Conservation (phyloP, 2,797 vertebrate species). For the Galagoides demidoff region DNA sequence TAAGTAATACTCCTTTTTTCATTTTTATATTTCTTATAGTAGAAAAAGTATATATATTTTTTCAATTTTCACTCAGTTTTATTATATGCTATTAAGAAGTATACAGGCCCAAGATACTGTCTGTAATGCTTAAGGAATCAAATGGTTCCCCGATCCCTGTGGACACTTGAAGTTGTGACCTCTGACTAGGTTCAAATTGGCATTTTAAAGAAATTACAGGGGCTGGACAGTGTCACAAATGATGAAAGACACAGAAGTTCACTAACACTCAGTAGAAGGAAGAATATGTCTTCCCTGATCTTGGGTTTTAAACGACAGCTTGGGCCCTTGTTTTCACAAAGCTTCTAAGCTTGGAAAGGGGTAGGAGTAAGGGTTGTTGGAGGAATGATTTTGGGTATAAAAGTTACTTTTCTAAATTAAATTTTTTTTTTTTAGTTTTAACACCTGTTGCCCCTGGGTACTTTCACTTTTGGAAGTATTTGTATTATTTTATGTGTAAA, state of each 20-base stretch:
- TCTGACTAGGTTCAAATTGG: background rate
- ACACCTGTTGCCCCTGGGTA: background rate
- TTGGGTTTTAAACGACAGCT: background rate
- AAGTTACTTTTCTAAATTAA: background rate
- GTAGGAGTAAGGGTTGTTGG: accelerated
- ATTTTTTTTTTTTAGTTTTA: background rate
- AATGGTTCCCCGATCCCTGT: background rate
- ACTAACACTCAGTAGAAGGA: background rate
- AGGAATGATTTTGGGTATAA: background rate
- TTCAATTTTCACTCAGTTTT: background rate
- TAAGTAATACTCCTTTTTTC: slow-evolving; percentile 20
- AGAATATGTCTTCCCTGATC: background rate
- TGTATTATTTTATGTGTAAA: background rate
- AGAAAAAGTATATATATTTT: background rate
- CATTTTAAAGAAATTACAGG: background rate
- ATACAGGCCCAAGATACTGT: background rate
- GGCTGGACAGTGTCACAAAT: background rate
- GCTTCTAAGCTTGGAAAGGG: background rate
- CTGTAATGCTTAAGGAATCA: background rate
- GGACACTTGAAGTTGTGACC: background rate
- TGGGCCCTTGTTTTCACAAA: background rate
- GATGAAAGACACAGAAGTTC: background rate
- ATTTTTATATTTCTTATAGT: slow-evolving; percentile 31
- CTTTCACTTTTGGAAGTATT: background rate
- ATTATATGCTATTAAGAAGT: background rate